Conservation (phyloP, 2,113 vertebrate species). For the Cyanoramphus novaezelandiae region DNA sequence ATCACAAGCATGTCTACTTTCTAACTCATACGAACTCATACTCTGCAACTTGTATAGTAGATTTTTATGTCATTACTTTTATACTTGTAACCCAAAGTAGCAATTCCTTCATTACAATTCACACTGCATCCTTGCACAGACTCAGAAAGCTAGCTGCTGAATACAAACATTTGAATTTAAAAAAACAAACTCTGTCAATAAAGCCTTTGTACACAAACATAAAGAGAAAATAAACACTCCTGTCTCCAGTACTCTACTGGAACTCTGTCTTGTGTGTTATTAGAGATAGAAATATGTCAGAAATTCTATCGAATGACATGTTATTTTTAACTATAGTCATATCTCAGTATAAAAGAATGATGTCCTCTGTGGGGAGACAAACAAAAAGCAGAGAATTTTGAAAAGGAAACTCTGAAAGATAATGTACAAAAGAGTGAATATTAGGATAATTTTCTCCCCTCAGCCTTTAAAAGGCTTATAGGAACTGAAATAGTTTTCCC, state of each 20-base stretch:
- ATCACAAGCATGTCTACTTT: neutral
- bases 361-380: neutral
- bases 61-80: neutral
- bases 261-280: neutral
- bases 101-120: conserved; percentile 11
- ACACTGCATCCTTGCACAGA: neutral
- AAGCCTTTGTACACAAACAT: neutral
- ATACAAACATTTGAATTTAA: neutral
- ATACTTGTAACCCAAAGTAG: neutral
- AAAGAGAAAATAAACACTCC: neutral
- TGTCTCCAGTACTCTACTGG: neutral
- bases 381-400: neutral
- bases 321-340: neutral
- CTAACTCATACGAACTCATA: neutral
- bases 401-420: neutral
- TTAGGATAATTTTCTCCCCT: neutral
- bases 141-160: neutral
- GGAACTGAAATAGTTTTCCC: neutral
- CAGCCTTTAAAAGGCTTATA: neutral
- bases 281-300: neutral
- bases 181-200: neutral
- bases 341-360: neutral
- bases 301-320: neutral
- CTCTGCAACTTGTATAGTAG: neutral
- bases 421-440: neutral